Base-by-base conservation (phyloP, 2,113 vertebrate species). In the Erythrocercus mccallii region DNA sequence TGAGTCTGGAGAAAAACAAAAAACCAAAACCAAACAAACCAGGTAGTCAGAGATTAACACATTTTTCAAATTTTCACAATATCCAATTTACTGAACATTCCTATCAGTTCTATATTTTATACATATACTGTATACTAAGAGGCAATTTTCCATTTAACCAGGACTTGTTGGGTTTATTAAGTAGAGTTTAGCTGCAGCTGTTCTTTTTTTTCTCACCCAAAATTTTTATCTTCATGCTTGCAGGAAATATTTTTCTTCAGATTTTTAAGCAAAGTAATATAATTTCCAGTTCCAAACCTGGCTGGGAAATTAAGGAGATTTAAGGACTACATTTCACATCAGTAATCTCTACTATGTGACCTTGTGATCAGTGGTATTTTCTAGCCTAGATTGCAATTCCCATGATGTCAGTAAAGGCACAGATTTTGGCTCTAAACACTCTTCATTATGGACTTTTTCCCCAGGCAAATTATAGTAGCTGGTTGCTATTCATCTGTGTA, bases 261-360 rank as follows among this genome's bases (percentile, higher is more conserved):
- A 56, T 88, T 94, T 88, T 90, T 58, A 92, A 91, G n/a, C 11
- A 90, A 94, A 81, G 58, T 48, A 89, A 78, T 58, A 30, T 76
- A 61, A 95, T 93, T 95, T 96, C 20, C 23, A 68, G 88, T 74
- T 92, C 50, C 74, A 94, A 91, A 72, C 12, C 57, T 77, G 27
- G 4, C 38, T 54, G 23, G 37, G 21, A 54, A 81, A 42, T 87
- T 96, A 73, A 86, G 69, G 14, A 86, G 87, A 86, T 93, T 95
- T 90, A 83, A 88, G 38, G 37, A 92, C 53, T 62, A 68, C 45
- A 50, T 79, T 88, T 93, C 53, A 92, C 44, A 93, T 90, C 84
- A 90, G 68, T 64, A 93, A 93, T 88, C 60, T 93, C 33, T 76
- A 69, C 50, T 88, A 73, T 0, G 0, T 56, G 79, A 92, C 57